Conservation (phyloP, 2,113 vertebrate species). For the Seriola dumerili region DNA sequence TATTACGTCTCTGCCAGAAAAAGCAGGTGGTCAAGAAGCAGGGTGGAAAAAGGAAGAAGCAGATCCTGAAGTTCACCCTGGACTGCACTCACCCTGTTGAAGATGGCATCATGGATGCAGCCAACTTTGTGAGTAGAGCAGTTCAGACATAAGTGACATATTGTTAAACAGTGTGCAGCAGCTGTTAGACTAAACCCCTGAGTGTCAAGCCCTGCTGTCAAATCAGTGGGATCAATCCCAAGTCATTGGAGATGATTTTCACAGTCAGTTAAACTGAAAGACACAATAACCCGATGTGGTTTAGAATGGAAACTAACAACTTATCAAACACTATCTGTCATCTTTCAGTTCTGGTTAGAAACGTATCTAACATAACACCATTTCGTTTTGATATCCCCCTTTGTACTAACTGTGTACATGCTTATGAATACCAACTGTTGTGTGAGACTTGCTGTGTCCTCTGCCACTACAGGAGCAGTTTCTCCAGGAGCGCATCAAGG, state of each 20-base stretch:
- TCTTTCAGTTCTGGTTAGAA: not conserved
- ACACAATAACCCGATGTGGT: not conserved
- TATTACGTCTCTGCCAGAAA: constrained; percentile 82
- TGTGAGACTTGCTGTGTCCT: not conserved
- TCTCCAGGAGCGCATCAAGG: constrained; percentile 97
- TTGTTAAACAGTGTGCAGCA: not conserved
- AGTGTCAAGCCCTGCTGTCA: constrained; percentile 7
- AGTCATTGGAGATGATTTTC: not conserved
- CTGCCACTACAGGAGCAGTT: constrained; percentile 91
- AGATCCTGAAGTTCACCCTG: constrained; percentile 94
- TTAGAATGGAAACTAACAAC: not conserved
- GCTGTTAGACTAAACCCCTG: not conserved
- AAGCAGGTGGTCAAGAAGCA: constrained; percentile 87
- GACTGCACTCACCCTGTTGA: constrained; percentile 99
- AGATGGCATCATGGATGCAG: constrained; percentile 99
- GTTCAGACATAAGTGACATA: not conserved
- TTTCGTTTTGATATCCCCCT: not conserved
- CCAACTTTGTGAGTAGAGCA: constrained; percentile 93
- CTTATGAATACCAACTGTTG: not conserved
- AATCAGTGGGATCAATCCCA: not conserved
- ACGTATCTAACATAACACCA: not conserved
- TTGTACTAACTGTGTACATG: not conserved
- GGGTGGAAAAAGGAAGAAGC: constrained; percentile 98
- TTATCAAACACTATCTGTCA: not conserved
- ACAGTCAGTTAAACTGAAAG: not conserved